Evolutionary conservation across 2,113 vertebrate genomes (phyloP).

Genomic region (Potamarius usumacintae): DNA sequence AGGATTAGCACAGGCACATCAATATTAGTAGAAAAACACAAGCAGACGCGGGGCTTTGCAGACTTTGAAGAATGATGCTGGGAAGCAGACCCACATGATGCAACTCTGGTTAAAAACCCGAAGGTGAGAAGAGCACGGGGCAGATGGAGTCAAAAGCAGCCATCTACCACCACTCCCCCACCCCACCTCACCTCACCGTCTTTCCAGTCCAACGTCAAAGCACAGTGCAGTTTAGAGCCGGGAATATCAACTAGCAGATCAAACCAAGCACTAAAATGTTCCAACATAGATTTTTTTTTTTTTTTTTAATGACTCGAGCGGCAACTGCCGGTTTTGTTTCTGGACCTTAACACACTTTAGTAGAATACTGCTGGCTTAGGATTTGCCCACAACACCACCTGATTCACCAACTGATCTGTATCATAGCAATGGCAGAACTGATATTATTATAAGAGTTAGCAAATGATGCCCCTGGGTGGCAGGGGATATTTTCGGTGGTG

Average conservation of each 20-base stretch:
- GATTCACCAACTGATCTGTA: too few species aligned
- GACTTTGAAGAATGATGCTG: conserved; percentile 38
- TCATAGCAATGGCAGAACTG: neutral
- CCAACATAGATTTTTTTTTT: neutral
- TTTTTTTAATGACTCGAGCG: neutral
- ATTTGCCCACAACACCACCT: too few species aligned
- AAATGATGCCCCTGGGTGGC: neutral
- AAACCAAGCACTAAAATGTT: neutral
- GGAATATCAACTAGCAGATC: neutral
- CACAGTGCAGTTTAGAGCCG: neutral
- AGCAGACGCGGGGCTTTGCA: conserved; percentile 17
- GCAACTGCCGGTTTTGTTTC: neutral
- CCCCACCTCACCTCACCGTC: neutral
- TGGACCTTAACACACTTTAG: too few species aligned
- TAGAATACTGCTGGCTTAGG: too few species aligned
- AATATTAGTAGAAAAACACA: conserved; percentile 39
- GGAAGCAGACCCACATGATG: conserved; percentile 43
- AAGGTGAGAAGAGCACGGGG: neutral
- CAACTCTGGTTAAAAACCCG: conserved; percentile 3
- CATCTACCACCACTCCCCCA: neutral
- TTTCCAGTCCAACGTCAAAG: neutral
- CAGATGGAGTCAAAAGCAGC: neutral
- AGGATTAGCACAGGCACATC: conserved; percentile 41
- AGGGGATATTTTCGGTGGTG: neutral
- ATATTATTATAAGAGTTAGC: neutral